These are phyloP conservation scores for Bufotes viridis DNA, from an alignment of 2,797 vertebrate genomes.

Conservation along the genomic window DNA sequence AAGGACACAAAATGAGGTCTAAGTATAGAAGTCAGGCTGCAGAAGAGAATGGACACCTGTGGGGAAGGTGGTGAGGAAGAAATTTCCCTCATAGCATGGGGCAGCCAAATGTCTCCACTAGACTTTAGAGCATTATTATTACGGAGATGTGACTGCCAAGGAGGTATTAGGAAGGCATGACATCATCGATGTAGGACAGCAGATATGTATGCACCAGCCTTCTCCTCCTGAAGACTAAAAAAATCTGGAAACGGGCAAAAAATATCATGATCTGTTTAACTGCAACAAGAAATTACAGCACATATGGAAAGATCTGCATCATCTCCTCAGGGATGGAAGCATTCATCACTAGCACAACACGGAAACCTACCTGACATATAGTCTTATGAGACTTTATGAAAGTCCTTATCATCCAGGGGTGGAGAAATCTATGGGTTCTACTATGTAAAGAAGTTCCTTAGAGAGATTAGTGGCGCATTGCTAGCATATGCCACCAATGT, in stretches of 20 bases:
- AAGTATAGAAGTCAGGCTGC: constrained; percentile 41
- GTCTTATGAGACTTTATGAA: neutral
- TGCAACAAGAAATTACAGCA: neutral
- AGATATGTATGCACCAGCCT: neutral
- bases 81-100: constrained; percentile 13
- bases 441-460: neutral
- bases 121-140: constrained; percentile 18
- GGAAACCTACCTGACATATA: too few relatives aligned
- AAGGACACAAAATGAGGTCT: constrained; percentile 32
- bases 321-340: neutral
- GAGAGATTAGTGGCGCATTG: neutral
- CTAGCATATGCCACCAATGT: neutral
- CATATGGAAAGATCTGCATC: neutral
- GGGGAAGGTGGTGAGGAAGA: constrained; percentile 39
- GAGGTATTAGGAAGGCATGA: constrained; percentile 32
- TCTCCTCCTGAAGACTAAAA: constrained; percentile 2
- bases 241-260: neutral
- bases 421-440: neutral
- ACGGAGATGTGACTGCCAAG: constrained; percentile 21
- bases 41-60: constrained; percentile 40
- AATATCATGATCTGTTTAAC: neutral
- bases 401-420: neutral
- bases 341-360: neutral
- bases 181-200: constrained; percentile 23
- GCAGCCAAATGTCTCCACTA: constrained; percentile 36